phyloP scores from a whole-genome alignment of 2,797 vertebrate genomes.

The Sebastes diaconus region DNA sequence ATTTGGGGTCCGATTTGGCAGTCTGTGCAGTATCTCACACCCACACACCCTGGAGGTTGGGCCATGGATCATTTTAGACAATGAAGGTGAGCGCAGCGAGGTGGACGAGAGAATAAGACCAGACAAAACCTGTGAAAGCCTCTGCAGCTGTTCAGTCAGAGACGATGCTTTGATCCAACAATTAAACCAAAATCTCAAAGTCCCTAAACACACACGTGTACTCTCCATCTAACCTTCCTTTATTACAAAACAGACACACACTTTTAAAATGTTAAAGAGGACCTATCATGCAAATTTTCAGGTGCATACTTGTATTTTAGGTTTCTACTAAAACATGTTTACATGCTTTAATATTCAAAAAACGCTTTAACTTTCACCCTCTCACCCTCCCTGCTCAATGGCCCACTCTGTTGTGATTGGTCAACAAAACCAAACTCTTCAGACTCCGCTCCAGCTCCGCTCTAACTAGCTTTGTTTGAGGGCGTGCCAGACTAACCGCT shows the following conservation, averaged over 20 bases:
- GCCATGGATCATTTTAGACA: slow-evolving; percentile 35
- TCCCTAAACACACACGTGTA: neutral
- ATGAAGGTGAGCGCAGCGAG: slow-evolving; percentile 31
- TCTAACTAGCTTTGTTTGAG: too few species aligned
- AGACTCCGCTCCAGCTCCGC: too few species aligned
- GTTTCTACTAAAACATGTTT: neutral
- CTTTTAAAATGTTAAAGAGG: neutral
- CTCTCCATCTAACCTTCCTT: too few species aligned
- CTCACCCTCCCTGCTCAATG: too few species aligned
- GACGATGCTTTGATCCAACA: neutral
- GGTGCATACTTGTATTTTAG: neutral
- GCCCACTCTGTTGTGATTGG: too few species aligned
- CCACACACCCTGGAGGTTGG: slow-evolving; percentile 2
- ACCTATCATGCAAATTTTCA: neutral
- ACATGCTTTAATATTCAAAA: neutral
- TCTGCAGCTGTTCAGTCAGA: neutral
- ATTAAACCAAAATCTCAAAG: neutral
- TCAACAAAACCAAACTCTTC: too few species aligned
- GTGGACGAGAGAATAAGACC: neutral
- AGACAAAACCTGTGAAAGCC: neutral
- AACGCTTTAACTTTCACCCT: neutral
- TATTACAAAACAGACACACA: neutral
- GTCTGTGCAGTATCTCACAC: neutral
- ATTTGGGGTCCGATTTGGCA: neutral
- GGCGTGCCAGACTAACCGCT: too few species aligned